Percentiles rank a stretch among this genome's conserved stretches.
Conservation (phyloP, 2,888 invertebrate species). For the Lumbricus terrestris region DNA sequence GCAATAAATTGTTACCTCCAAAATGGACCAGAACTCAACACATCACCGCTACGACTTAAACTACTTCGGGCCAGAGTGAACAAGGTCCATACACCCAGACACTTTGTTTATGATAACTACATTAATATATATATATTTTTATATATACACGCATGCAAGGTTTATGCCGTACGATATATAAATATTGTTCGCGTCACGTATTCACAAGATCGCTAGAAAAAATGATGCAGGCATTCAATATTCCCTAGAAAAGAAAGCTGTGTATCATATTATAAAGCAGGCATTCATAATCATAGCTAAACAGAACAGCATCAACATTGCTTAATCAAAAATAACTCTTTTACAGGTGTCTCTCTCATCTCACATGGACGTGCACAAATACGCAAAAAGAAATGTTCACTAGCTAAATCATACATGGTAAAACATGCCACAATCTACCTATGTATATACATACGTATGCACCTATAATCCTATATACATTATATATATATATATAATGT, state of each 20-base stretch:
- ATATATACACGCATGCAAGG: not conserved
- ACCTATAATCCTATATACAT: not conserved
- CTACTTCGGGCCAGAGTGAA: not conserved
- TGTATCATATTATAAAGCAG: not conserved
- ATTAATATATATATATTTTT: not conserved
- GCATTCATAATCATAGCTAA: not conserved
- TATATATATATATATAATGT: slow-evolving; percentile 15
- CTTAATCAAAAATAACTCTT: not conserved
- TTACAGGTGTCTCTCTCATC: not conserved
- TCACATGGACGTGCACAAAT: not conserved
- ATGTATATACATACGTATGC: not conserved
- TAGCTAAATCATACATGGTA: not conserved
- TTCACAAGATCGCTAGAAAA: not conserved
- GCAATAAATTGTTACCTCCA: not conserved
- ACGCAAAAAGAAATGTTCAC: not conserved
- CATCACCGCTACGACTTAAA: not conserved
- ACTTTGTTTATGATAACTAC: not conserved
- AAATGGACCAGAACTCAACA: not conserved
- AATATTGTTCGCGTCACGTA: not conserved
- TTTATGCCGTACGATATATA: too few relatives aligned
- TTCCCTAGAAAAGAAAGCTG: not conserved
- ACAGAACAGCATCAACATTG: not conserved
- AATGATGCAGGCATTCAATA: not conserved
- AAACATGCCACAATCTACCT: not conserved
- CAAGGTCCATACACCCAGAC: not conserved